Base-by-base conservation (phyloP, 2,797 vertebrate species). In the Streptopelia turtur region DNA sequence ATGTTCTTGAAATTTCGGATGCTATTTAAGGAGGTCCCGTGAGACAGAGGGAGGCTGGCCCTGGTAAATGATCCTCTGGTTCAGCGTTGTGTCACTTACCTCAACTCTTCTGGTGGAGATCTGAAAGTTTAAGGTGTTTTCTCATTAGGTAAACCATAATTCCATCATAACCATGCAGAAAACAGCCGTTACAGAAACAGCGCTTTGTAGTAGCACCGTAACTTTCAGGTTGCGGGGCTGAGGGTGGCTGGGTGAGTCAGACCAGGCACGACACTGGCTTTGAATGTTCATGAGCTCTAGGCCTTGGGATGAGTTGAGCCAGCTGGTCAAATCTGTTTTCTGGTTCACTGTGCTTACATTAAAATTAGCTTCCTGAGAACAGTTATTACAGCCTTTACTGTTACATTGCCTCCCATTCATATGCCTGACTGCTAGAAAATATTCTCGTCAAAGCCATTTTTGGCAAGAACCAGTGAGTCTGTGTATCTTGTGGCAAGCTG, bases 311-410 rank as follows among this genome's bases (percentile, higher is more conserved):
- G 88, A 89, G 55, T 69, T 76, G 81, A 94, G 69, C 88, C 92
- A 93, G 85, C 85, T 96, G 94, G 85, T 80, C 68, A 79, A 27
- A 93, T 79, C 93, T 82, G 5, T 95, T 95, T 95, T 91, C 93
- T 95, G 72, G 45, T 96, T 96, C 9, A 7, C 72, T 90, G 52
- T 96, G 84, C 86, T 84, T 92, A 45, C 76, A 60, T 95, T 95
- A 93, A 96, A 95, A 93, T 93, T 68, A 92, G 75, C 81, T 93
- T 93, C 45, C n/a, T 4, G 65, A 89, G 87, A 94, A n/a, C 75
- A 70, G 63, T 91, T 87, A 41, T 55, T 79, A 30, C 65, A 65
- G 82, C 55, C 45, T 50, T 88, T 37, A 10, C 82, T 85, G 61
- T 93, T 89, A 57, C 33, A 3, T 47, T 96, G 71, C 78, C 57